A percentile compares a stretch with the other conserved stretches of the same genome.
Evolutionary conservation across 1,140 invertebrate genomes (phyloP).

Genomic region (Ooceraea biroi): DNA sequence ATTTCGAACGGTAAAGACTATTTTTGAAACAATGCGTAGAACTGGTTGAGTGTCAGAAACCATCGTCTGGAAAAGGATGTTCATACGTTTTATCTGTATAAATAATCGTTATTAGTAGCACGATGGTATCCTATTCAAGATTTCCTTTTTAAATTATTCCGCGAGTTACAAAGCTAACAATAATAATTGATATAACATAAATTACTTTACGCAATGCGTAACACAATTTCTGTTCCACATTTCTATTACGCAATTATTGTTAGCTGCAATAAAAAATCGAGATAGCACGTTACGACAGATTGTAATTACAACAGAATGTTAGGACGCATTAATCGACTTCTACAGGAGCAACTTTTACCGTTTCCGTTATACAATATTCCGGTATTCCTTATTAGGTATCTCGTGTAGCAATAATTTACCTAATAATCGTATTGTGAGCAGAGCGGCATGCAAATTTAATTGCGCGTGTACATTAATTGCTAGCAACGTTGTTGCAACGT

Average conservation of each 20-base stretch:
- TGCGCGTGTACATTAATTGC: neutral
- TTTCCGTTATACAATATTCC: constrained; percentile 34
- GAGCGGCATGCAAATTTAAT: constrained; percentile 37
- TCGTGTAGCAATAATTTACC: constrained; percentile 2
- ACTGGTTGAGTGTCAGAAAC: constrained; percentile 1
- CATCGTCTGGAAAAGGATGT: neutral
- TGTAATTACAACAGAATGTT: constrained; percentile 7
- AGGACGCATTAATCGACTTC: constrained; percentile 17
- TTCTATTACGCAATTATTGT: neutral
- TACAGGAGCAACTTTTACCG: constrained; percentile 6
- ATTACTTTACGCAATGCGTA: constrained; percentile 5
- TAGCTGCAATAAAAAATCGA: constrained; percentile 9
- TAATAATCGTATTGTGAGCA: constrained; percentile 12
- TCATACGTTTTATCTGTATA: neutral
- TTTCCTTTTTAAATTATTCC: neutral
- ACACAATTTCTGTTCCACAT: constrained; percentile 3
- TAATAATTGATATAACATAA: too few species aligned
- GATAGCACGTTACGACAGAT: neutral
- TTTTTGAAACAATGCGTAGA: constrained; percentile 53
- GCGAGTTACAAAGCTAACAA: neutral
- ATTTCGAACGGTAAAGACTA: constrained; percentile 54
- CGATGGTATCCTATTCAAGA: neutral
- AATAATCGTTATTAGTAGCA: neutral
- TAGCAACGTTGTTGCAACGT: constrained; percentile 9
- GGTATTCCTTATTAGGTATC: constrained; percentile 3